A percentile compares a stretch with the other conserved stretches of the same genome.
phyloP scores from a whole-genome alignment of 2,113 vertebrate species.

The Pipa parva region DNA sequence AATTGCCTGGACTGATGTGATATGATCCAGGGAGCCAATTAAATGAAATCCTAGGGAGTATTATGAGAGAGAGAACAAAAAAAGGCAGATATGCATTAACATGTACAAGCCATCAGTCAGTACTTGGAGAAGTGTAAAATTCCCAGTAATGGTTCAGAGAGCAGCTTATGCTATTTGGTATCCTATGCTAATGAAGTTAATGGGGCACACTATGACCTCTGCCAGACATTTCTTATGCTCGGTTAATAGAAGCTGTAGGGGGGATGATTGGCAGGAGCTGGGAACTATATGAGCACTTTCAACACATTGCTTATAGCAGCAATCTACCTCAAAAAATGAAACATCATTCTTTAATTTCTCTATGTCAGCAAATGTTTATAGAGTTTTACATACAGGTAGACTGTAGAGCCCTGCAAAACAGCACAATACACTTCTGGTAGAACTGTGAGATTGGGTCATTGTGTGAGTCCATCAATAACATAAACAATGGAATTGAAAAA shows the following conservation, averaged over 20 bases:
- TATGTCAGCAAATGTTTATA: too few species aligned
- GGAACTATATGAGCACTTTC: conserved; percentile 27
- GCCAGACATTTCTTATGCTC: conserved; percentile 43
- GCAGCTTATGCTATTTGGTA: conserved; percentile 44
- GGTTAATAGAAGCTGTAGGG: conserved; percentile 42
- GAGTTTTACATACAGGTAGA: too few species aligned
- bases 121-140: conserved; percentile 42
- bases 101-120: conserved; percentile 43
- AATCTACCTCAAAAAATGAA: conserved; percentile 12
- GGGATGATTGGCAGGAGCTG: conserved; percentile 38
- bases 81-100: conserved; percentile 40
- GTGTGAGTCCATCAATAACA: too few species aligned
- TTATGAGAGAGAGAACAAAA: conserved; percentile 38
- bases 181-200: conserved; percentile 44
- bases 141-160: conserved; percentile 43
- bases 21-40: conserved; percentile 41
- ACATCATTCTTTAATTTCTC: too few species aligned
- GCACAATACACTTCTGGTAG: too few species aligned
- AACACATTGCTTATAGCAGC: conserved; percentile 8
- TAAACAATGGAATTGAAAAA: too few species aligned
- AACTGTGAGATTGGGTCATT: too few species aligned
- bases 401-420: too few species aligned
- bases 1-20: conserved; percentile 36
- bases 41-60: conserved; percentile 38
- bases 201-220: conserved; percentile 42